Evolutionary conservation across 2,113 vertebrate species (phyloP), one percentile per base, ranked within the genome.

Genomic region (Salminus brasiliensis): DNA sequence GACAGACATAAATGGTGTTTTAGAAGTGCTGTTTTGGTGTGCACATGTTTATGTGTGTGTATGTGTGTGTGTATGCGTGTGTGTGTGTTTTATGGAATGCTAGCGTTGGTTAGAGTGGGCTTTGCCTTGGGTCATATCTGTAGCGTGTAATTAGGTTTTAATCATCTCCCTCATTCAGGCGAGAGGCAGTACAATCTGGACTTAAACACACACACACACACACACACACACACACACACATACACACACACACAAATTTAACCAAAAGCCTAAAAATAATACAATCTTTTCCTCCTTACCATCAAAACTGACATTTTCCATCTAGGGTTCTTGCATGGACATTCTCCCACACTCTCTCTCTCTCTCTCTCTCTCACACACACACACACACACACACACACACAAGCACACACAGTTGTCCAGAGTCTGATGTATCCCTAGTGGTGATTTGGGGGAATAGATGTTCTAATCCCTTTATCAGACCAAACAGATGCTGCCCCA

Each of bases 141-240:
- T 84, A 84, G 83, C 79, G 79, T 84, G 74, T 84, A 84, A 84
- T 84, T 84, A 81, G 83, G 70, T 81, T 81, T 74, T 81, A 80
- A 84, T 84, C 70, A 84, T 80, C 72, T 84, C 74, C 60, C 55
- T 84, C 75, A 74, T 47, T 84, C 55, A 74, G 74, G 79, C 74
- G 49, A 70, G 52, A 69, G 73, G 72, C 53, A 59, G 67, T 39
- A 72, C 72, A 71, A 66, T 75, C 65, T 80, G 77, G n/a, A 52
- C 76, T 43, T n/a, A 70, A 16, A 57, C 76, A 63, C 75, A 69
- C 75, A 79, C 70, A 70, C 23, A 73, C 45, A 67, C 45, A 66
- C 45, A 72, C 55, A 57, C 27, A 67, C 70, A 32, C 60, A 43
- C 59, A 63, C 59, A 74, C 41, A 34, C 27, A 74, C 27, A 34